Conservation (phyloP, 2,888 invertebrate species). For the Nipponacmea schrenckii region DNA sequence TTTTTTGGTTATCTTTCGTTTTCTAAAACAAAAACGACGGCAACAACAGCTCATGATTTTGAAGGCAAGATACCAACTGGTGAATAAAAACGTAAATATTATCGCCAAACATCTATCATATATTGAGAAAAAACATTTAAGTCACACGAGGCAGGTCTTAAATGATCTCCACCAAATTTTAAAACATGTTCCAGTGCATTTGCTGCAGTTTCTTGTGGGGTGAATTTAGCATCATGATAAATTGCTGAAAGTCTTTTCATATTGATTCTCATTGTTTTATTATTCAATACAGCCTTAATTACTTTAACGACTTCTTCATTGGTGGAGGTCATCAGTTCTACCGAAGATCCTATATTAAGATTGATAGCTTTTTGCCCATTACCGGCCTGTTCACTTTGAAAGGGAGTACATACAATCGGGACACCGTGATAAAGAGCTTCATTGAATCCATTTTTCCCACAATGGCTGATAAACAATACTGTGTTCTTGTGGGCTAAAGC, state of each 20-base stretch:
- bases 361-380: constrained; percentile 29
- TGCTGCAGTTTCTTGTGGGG: constrained; percentile 37
- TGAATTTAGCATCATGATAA: constrained; percentile 28
- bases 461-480: constrained; percentile 45
- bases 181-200: constrained; percentile 49
- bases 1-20: background rate
- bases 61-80: background rate
- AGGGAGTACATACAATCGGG: constrained; percentile 41
- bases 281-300: constrained; percentile 27
- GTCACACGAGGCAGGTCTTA: constrained; percentile 32
- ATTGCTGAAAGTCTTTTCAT: constrained; percentile 36
- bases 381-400: constrained; percentile 35
- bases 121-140: constrained; percentile 24
- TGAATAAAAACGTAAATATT: constrained; percentile 9
- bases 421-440: constrained; percentile 47
- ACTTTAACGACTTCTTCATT: constrained; percentile 26
- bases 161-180: constrained; percentile 41
- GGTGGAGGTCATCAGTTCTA: constrained; percentile 27
- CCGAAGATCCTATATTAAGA: constrained; percentile 25
- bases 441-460: constrained; percentile 43
- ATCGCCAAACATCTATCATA: constrained; percentile 21
- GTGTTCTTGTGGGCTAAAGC: constrained; percentile 37
- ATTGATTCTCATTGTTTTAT: constrained; percentile 23
- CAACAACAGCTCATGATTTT: background rate
- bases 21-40: background rate